Conservation (phyloP, 2,888 invertebrate genomes). For the Cataglyphis livida region DNA sequence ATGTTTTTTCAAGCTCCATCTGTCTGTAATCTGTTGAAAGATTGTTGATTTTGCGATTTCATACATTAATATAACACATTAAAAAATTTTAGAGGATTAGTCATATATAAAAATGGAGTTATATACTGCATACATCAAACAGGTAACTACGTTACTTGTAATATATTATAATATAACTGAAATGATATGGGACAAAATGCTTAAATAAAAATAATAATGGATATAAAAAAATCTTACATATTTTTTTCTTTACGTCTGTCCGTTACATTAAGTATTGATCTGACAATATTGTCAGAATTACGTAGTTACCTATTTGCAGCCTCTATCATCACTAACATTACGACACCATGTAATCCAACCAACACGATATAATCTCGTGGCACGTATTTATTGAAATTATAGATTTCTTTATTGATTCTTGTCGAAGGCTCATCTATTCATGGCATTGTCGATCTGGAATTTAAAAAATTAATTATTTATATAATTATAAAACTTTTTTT, state of each 20-base stretch:
- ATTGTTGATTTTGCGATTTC: slow-evolving; percentile 56
- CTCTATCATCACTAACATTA: too few relatives aligned
- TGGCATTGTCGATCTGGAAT: too few relatives aligned
- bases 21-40: slow-evolving; percentile 45
- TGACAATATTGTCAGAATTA: too few relatives aligned
- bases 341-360: too few relatives aligned
- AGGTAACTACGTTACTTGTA: slow-evolving; percentile 55
- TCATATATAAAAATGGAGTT: slow-evolving; percentile 52
- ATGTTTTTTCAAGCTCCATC: slow-evolving; percentile 50
- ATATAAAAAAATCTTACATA: slow-evolving; percentile 14
- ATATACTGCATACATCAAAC: slow-evolving; percentile 53
- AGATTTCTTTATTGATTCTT: too few relatives aligned
- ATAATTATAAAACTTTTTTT: too few relatives aligned
- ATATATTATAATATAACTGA: slow-evolving; percentile 56
- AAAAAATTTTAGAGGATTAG: slow-evolving; percentile 49
- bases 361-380: too few relatives aligned
- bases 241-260: not conserved
- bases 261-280: not conserved
- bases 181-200: slow-evolving; percentile 56
- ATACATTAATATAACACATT: slow-evolving; percentile 55
- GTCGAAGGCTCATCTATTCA: too few relatives aligned
- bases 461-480: too few relatives aligned
- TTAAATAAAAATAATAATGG: slow-evolving; percentile 53
- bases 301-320: too few relatives aligned
- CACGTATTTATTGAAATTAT: too few relatives aligned